Evolutionary conservation across 2,888 invertebrate species (phyloP).

Genomic region (Temnothorax ravouxi): DNA sequence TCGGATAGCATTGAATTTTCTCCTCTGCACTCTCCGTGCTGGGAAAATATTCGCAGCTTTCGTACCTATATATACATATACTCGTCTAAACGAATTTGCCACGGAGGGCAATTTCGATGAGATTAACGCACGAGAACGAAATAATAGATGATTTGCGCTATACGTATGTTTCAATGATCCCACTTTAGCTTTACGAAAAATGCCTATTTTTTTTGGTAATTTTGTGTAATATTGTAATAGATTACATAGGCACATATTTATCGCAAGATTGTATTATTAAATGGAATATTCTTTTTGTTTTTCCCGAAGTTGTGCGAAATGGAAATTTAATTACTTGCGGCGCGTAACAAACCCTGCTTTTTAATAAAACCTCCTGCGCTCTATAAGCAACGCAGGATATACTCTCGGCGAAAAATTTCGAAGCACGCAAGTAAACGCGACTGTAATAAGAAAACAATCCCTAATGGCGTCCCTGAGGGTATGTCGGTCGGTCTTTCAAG

Average conservation of each 20-base stretch:
- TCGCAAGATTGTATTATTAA: background rate
- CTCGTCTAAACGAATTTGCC: conserved; percentile 1
- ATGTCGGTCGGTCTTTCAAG: conserved; percentile 34
- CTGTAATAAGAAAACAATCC: conserved; percentile 41
- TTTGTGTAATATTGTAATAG: background rate
- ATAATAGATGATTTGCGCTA: background rate
- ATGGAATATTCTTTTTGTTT: background rate
- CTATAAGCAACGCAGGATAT: background rate
- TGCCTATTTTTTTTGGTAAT: background rate
- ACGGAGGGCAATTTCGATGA: background rate
- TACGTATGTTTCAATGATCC: background rate
- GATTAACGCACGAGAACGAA: conserved; percentile 5
- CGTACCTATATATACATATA: too few species aligned
- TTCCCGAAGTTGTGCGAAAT: background rate
- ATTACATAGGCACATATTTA: background rate
- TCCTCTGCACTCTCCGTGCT: background rate
- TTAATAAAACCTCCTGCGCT: conserved; percentile 25
- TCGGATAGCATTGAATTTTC: conserved; percentile 24
- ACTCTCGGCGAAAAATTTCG: conserved; percentile 29
- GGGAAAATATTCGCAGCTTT: background rate
- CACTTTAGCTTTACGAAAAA: background rate
- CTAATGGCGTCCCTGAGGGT: conserved; percentile 20
- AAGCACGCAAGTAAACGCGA: conserved; percentile 5
- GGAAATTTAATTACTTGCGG: conserved; percentile 36
- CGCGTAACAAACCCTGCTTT: background rate